Base-by-base conservation (phyloP, 2,113 vertebrate genomes). In the Triplophysa rosa region DNA sequence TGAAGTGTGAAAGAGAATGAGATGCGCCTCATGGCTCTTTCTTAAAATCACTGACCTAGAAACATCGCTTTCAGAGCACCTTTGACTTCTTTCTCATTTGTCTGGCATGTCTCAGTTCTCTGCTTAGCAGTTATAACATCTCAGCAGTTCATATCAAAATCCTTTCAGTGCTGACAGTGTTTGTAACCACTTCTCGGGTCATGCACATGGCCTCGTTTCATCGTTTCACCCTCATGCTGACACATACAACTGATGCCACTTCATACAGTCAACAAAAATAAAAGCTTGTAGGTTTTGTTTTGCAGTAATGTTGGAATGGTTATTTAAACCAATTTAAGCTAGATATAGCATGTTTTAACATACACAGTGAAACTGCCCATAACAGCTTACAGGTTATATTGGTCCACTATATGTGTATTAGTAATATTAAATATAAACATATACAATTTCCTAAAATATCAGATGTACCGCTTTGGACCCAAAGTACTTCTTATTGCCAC, bases 31-130 rank as follows among this genome's bases (percentile, higher is more conserved):
- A 69, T 59, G 11, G 56, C 78, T 26, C 62, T 69, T 21, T 67
- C 21, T 81, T 54, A 66, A 82, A 76, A 78, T 56, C 56, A 47
- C 59, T 79, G 75, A 77, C 81, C 54, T 83, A 69, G 66, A 70
- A 82, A 80, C 62, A 67, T 24, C 62, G 49, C 42, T 37, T 37
- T 68, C 19, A 78, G 37, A 40, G 29, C 42, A 54, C 82, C 33
- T 86, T 67, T 77, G 67, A 59, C 40, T 68, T 59, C 33, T 37
- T 82, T 68, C 62, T 79, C 10, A n/a, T 77, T 66, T 79, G 17
- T 54, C 47, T 65, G 69, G 8, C 40, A 12, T 63, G 64, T 75
- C 4, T 74, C 71, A 47, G 71, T 23, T 80, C 58, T 71, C 24
- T 16, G 45, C 29, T 64, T 80, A 54, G 45, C 42, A 12, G 33